Evolutionary conservation across 2,888 invertebrate genomes (phyloP), one percentile per base, ranked within the genome.

Genomic region (Ornithoptera priamus): DNA sequence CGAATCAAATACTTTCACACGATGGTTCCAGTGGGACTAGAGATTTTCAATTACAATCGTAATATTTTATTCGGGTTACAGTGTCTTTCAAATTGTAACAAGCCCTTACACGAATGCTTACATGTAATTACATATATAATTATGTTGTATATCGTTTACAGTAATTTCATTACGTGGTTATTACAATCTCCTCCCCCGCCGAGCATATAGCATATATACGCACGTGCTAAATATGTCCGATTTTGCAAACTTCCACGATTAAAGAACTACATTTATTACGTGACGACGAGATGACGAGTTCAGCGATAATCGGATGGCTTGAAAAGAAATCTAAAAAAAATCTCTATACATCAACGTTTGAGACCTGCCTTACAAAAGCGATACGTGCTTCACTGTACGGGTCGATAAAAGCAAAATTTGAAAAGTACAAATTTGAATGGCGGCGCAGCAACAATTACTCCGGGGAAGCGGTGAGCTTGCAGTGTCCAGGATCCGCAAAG

Each of bases 21-120:
- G 92, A 93, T 90, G 92, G 91, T 87, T 88, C 90, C 93, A 93
- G 93, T 93, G 93, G 94, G 94, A 94, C 94, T 94, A 94, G 94
- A 94, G 94, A 94, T 93, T 94, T 94, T 93, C 92, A 93, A 93
- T 93, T 93, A 92, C 89, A 90, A 92, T 89, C 88, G 88, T 92
- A 91, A 91, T 91, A 90, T 81, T 80, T 86, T 88, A 87, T 92
- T 91, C 93, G 94, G 94, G 94, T 94, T 94, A 94, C 94, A 93
- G 93, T 93, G 93, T 91, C 90, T 91, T 87, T 90, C 90, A 92
- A 86, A 89, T 91, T 85, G 89, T 92, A 92, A 92, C 92, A 91
- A 91, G 94, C 94, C 94, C 94, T 93, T 94, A 94, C 93, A 94
- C 93, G 87, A 93, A 94, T 93, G 92, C 92, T 88, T 92, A 92